Evolutionary conservation across 2,113 vertebrate genomes (phyloP).

Genomic region (Amphiprion ocellaris): DNA sequence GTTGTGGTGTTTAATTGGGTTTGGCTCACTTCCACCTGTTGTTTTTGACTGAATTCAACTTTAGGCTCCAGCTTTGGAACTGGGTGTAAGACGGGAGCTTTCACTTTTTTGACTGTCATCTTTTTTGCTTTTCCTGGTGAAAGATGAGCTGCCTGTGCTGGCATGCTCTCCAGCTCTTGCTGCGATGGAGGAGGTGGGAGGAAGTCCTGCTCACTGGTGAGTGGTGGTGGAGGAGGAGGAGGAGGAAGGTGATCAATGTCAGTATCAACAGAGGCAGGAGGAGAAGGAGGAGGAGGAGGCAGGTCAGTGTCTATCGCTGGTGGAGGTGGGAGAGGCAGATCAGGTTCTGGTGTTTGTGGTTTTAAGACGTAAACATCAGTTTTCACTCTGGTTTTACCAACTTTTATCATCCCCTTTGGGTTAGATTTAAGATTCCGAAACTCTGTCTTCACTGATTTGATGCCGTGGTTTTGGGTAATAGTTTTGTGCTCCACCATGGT

Average conservation of each 20-base stretch:
- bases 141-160: constrained; percentile 56
- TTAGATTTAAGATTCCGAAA: constrained; percentile 82
- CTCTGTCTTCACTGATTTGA: constrained; percentile 84
- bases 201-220: constrained; percentile 73
- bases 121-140: constrained; percentile 77
- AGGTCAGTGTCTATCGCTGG: constrained; percentile 82
- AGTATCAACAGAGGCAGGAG: constrained; percentile 77
- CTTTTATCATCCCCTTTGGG: constrained; percentile 69
- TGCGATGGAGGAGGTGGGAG: constrained; percentile 83
- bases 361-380: constrained; percentile 78
- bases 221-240: constrained; percentile 75
- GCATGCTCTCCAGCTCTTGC: constrained; percentile 80
- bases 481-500: constrained; percentile 80
- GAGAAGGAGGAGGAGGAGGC: constrained; percentile 83
- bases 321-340: constrained; percentile 89
- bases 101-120: constrained; percentile 80
- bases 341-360: constrained; percentile 77
- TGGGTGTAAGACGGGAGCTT: constrained; percentile 73
- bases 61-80: constrained; percentile 84
- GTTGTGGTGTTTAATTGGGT: constrained; percentile 49
- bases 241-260: constrained; percentile 77
- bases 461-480: constrained; percentile 82
- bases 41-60: constrained; percentile 64
- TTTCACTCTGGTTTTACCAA: constrained; percentile 76
- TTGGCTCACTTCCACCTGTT: constrained; percentile 61